A percentile compares a stretch with the other conserved stretches of the same genome.
These are phyloP conservation scores for Apamea epomidion DNA, from an alignment of 2,888 invertebrate genomes.

Conservation along the genomic window DNA sequence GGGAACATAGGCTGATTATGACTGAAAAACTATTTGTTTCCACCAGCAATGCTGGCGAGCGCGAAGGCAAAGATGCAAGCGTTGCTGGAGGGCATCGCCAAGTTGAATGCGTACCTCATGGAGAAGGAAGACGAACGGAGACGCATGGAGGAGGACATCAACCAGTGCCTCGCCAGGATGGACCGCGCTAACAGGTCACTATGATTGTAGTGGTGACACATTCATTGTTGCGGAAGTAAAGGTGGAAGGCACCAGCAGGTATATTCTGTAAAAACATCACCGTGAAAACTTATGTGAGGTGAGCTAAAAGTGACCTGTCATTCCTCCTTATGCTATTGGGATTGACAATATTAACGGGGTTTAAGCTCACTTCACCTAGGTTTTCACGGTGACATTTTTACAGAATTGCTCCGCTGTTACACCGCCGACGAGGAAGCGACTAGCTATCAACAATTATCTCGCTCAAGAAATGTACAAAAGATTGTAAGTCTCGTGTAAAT, in stretches of 20 bases:
- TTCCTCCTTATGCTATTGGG: too few relatives aligned
- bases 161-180: slow-evolving; percentile 94
- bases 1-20: too few relatives aligned
- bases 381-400: too few relatives aligned
- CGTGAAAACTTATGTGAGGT: too few relatives aligned
- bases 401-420: too few relatives aligned
- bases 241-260: background rate
- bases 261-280: too few relatives aligned
- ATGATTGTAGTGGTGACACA: background rate
- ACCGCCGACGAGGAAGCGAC: background rate
- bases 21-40: background rate
- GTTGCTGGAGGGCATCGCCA: slow-evolving; percentile 94
- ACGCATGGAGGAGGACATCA: slow-evolving; percentile 93
- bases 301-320: too few relatives aligned
- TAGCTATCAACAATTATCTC: background rate
- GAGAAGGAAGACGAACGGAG: slow-evolving; percentile 93
- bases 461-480: background rate
- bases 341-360: too few relatives aligned
- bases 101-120: slow-evolving; percentile 92
- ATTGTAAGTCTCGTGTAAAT: too few relatives aligned
- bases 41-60: slow-evolving; percentile 89
- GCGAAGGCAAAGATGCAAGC: slow-evolving; percentile 95
- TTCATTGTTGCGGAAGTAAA: background rate
- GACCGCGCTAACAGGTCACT: slow-evolving; percentile 93
- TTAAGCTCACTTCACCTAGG: too few relatives aligned